phyloP scores from a whole-genome alignment of 2,888 invertebrate genomes.

The Mythimna albipuncta region DNA sequence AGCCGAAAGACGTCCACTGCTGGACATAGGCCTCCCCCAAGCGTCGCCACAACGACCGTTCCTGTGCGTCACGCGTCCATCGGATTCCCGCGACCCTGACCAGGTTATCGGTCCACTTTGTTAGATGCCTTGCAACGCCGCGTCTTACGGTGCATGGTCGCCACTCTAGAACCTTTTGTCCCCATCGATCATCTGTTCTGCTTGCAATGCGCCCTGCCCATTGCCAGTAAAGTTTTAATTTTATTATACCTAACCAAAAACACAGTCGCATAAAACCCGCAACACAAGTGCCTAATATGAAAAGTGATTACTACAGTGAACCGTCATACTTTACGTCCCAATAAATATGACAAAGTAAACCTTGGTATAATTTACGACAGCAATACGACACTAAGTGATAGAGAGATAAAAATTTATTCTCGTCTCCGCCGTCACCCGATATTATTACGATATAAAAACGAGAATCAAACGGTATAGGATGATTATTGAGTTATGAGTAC shows the following conservation, averaged over 20 bases:
- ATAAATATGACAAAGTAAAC: conserved; percentile 88
- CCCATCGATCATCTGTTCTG: too few relatives aligned
- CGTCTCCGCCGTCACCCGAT: conserved; percentile 69
- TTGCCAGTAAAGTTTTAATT: too few relatives aligned
- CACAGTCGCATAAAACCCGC: conserved; percentile 23
- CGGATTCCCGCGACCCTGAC: too few relatives aligned
- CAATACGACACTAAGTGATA: conserved; percentile 87
- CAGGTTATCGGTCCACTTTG: too few relatives aligned
- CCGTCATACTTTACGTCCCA: conserved; percentile 67
- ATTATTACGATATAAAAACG: conserved; percentile 68
- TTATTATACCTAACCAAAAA: conserved; percentile 9
- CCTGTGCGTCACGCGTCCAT: too few relatives aligned
- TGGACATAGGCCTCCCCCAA: too few relatives aligned
- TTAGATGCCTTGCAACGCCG: too few relatives aligned
- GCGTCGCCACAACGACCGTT: too few relatives aligned
- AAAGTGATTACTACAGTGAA: conserved; percentile 71
- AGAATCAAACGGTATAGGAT: conserved; percentile 63
- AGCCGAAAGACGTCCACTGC: too few relatives aligned
- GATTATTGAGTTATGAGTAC: conserved; percentile 61
- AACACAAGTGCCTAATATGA: conserved; percentile 42
- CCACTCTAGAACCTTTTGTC: too few relatives aligned
- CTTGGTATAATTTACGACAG: conserved; percentile 83
- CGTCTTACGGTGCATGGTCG: too few relatives aligned
- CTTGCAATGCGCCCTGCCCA: too few relatives aligned
- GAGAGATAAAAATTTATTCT: conserved; percentile 79